phyloP scores from a whole-genome alignment of 1,140 invertebrate genomes.

The Danaus melanippus region DNA sequence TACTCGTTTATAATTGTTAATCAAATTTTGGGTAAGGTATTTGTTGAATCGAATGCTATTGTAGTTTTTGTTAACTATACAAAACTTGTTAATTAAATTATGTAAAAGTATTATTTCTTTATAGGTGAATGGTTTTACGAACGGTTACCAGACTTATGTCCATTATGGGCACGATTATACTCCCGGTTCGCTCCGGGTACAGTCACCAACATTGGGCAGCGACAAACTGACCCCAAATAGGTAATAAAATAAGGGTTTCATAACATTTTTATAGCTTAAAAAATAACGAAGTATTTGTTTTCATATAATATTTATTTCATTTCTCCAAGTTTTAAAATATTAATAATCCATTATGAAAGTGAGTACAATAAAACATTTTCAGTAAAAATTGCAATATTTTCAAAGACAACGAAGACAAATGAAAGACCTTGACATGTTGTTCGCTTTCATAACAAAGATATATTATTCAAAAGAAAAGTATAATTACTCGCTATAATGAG shows the following conservation, averaged over 20 bases:
- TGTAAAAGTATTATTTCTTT: background rate
- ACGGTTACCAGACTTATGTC: constrained; percentile 65
- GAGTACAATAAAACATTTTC: background rate
- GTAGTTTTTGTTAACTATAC: too few species aligned
- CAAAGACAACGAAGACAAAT: too few species aligned
- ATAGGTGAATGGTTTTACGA: constrained; percentile 68
- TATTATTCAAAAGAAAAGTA: background rate
- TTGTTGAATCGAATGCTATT: too few species aligned
- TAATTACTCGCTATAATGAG: background rate
- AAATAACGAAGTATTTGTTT: constrained; percentile 1
- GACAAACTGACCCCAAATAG: constrained; percentile 61
- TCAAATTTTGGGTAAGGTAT: too few species aligned
- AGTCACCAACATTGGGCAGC: constrained; percentile 47
- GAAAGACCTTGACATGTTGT: too few species aligned
- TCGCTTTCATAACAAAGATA: too few species aligned
- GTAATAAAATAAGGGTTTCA: constrained; percentile 26
- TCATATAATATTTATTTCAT: background rate
- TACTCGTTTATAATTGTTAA: too few species aligned
- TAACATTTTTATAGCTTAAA: constrained; percentile 5
- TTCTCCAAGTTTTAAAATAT: constrained; percentile 1
- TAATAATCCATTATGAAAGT: constrained; percentile 2
- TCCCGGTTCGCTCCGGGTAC: constrained; percentile 52
- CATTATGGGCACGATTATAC: constrained; percentile 64
- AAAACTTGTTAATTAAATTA: too few species aligned
- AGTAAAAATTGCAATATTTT: too few species aligned